A percentile compares a stretch with the other conserved stretches of the same genome.
phyloP scores from a whole-genome alignment of 2,888 invertebrate genomes.

The Miltochrista miniata region DNA sequence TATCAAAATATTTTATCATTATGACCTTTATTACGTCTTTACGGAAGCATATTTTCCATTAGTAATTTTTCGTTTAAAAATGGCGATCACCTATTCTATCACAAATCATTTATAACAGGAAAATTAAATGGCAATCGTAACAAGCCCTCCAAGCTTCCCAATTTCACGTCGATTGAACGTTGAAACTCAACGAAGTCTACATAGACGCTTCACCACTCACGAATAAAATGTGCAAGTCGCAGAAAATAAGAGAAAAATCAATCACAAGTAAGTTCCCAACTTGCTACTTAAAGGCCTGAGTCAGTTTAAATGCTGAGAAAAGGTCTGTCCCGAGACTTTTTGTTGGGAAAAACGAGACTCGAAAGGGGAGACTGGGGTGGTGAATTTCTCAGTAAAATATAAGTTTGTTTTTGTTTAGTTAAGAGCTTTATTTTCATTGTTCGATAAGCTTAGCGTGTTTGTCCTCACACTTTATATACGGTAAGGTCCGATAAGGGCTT shows the following conservation, averaged over 20 bases:
- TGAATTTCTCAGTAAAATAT: conserved; percentile 1
- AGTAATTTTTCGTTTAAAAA: too few species aligned
- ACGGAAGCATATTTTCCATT: too few species aligned
- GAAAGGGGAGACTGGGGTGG: conserved; percentile 5
- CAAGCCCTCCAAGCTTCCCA: conserved; percentile 13
- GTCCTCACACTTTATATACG: too few species aligned
- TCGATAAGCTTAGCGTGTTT: background rate
- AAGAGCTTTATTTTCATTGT: background rate
- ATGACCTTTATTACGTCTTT: too few species aligned
- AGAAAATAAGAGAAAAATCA: conserved; percentile 35
- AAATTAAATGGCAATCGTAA: conserved; percentile 2
- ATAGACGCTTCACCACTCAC: conserved; percentile 16
- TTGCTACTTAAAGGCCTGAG: conserved; percentile 38
- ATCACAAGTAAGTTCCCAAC: conserved; percentile 41
- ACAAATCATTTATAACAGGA: background rate
- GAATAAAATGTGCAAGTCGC: conserved; percentile 23
- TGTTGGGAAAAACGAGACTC: conserved; percentile 14
- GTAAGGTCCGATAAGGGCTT: too few species aligned
- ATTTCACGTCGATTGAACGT: conserved; percentile 33
- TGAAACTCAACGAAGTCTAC: conserved; percentile 15
- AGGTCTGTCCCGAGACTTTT: conserved; percentile 26
- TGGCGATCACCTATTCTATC: background rate
- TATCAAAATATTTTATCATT: too few species aligned
- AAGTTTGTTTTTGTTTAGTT: conserved; percentile 4
- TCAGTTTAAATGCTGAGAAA: conserved; percentile 35